Evolutionary conservation across 2,113 vertebrate species (phyloP).

Genomic region (Perca flavescens): DNA sequence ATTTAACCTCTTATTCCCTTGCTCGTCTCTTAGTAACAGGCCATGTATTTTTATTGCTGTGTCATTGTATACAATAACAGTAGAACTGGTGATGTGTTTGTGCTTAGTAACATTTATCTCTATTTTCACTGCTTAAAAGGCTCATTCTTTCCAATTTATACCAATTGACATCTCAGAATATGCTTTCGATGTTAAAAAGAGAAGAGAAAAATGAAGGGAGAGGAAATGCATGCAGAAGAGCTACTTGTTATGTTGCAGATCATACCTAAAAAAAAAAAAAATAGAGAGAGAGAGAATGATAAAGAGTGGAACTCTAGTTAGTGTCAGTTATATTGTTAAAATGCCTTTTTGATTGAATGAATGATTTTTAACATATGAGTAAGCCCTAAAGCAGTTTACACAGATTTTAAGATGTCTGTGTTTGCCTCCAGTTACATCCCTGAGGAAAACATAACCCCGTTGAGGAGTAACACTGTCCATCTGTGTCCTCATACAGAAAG

Average conservation of each 20-base stretch:
- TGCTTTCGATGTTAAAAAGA: slow-evolving; percentile 22
- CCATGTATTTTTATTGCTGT: slow-evolving; percentile 63
- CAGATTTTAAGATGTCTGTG: background rate
- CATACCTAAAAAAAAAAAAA: background rate
- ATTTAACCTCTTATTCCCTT: slow-evolving; percentile 52
- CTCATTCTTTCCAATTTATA: background rate
- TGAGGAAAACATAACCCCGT: background rate
- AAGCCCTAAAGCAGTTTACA: background rate
- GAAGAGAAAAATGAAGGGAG: background rate
- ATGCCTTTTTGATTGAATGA: background rate
- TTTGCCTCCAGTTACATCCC: background rate
- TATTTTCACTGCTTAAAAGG: background rate
- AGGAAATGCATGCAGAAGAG: slow-evolving; percentile 23
- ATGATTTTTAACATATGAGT: background rate
- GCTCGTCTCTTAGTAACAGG: slow-evolving; percentile 67
- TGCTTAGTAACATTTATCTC: background rate
- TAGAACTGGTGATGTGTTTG: background rate
- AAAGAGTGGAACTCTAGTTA: background rate
- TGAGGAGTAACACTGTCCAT: slow-evolving; percentile 24
- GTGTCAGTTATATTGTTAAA: background rate
- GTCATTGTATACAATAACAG: slow-evolving; percentile 51
- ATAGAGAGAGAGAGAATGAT: background rate
- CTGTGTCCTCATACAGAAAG: slow-evolving; percentile 83
- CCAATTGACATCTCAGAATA: slow-evolving; percentile 23
- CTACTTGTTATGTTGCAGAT: slow-evolving; percentile 27